A percentile compares a stretch with the other conserved stretches of the same genome.
Conservation (phyloP, 1,140 invertebrate genomes). For the Trichonephila inaurata region DNA sequence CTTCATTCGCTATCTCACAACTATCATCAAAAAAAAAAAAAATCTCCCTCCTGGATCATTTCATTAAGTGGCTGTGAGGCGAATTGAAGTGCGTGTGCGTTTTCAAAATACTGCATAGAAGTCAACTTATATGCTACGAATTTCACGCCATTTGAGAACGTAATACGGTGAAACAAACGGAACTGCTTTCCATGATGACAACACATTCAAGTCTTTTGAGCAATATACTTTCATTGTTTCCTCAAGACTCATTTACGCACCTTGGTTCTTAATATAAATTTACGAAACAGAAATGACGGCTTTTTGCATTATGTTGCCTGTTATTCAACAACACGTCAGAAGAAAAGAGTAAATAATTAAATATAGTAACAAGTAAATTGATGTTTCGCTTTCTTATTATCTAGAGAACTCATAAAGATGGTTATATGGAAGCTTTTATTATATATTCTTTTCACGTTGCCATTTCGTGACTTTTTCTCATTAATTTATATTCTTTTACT, state of each 20-base stretch:
- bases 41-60: too few species aligned
- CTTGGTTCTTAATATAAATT: not conserved
- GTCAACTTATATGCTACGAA: not conserved
- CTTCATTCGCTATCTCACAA: too few species aligned
- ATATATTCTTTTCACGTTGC: not conserved
- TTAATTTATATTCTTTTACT: too few species aligned
- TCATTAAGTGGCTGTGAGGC: too few species aligned
- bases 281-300: not conserved
- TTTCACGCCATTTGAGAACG: not conserved
- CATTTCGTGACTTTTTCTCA: not conserved
- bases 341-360: not conserved
- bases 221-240: not conserved
- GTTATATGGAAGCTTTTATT: not conserved
- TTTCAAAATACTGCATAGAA: not conserved
- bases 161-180: not conserved
- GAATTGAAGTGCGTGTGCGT: too few species aligned
- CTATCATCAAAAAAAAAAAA: too few species aligned
- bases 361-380: not conserved
- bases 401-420: not conserved
- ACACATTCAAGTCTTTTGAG: not conserved
- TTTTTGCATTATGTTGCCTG: not conserved
- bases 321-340: not conserved
- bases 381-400: not conserved
- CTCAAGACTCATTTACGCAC: not conserved
- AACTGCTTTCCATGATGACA: not conserved